A percentile compares a stretch with the other conserved stretches of the same genome.
Evolutionary conservation across 2,888 invertebrate species (phyloP).

Genomic region (Melieria crassipennis): DNA sequence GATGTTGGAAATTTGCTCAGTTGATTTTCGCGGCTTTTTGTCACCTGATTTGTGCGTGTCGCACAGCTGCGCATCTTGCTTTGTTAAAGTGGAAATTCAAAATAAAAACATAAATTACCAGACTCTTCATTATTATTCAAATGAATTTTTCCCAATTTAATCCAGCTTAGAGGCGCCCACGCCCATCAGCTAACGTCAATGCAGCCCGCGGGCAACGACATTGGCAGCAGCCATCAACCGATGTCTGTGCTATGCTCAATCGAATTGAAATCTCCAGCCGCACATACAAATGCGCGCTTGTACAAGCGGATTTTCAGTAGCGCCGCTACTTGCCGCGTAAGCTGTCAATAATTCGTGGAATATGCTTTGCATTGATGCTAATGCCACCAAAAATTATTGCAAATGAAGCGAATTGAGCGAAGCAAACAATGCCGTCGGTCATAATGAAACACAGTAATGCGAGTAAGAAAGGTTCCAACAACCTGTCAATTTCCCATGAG

Average conservation of each 20-base stretch:
- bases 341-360: slow-evolving; percentile 42
- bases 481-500: slow-evolving; percentile 57
- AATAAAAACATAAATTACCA: slow-evolving; percentile 52
- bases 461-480: slow-evolving; percentile 35
- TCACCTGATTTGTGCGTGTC: background rate
- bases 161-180: slow-evolving; percentile 29
- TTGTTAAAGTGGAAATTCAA: background rate
- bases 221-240: too few relatives aligned
- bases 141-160: slow-evolving; percentile 51
- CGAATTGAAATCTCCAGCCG: too few relatives aligned
- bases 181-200: background rate
- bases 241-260: too few relatives aligned
- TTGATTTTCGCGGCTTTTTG: background rate
- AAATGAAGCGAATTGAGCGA: slow-evolving; percentile 31
- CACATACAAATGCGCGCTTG: too few relatives aligned
- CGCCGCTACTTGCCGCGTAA: slow-evolving; percentile 37
- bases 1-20: slow-evolving; percentile 33
- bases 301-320: too few relatives aligned
- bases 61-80: background rate
- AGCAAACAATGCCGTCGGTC: slow-evolving; percentile 29
- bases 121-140: slow-evolving; percentile 62
- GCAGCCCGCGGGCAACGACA: too few relatives aligned
- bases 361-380: slow-evolving; percentile 25
- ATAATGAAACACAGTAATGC: slow-evolving; percentile 17
- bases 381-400: slow-evolving; percentile 27